Base-by-base conservation (phyloP, 2,113 vertebrate species). In the Zootoca vivipara region DNA sequence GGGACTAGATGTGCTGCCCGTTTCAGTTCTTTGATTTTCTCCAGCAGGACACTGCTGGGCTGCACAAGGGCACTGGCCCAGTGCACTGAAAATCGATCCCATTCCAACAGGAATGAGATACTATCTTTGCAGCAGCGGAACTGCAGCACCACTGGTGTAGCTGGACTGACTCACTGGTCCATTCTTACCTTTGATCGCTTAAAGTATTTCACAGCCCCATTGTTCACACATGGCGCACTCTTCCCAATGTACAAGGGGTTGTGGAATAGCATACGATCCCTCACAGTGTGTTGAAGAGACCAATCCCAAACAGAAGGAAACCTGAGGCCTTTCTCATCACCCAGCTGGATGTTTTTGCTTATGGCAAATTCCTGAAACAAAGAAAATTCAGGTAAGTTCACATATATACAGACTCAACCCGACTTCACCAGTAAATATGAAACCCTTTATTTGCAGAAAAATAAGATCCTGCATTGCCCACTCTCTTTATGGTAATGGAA, bases 241-340 rank as follows among this genome's bases (percentile, higher is more conserved):
- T 98, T 99, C 1, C 99, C 99, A 0, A 99, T 85, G 15, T 98
- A 99, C 93, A 98, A 94, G 4, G 99, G 99, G 94, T 98, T 99
- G 95, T 98, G 98, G 91, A 99, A 99, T 52, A 99, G 98, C 65
- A 98, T 95, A 85, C 98, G 96, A 87, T 99, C 98, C 96, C 97
- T 97, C 9, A 93, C 92, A 3, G 97, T 95, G 84, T 98, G 98
- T 96, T 99, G 99, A 24, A 99, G 98, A 3, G 98, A 98, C 99
- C 99, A 99, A 93, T 99, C 98, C 99, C 99, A 99, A 40, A 99
- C 99, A 2, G 98, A 97, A 12, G 99, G 98, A 92, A 99, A 99
- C 78, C 83, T 96, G 74, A 98, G 95, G 78, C 95, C 96, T 84
- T 97, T 98, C 90, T 99, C 98, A 84, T 98, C 97, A 56, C 98